These are phyloP conservation scores for Lynx canadensis DNA, from an alignment of 2,113 vertebrate genomes.

Conservation along the genomic window DNA sequence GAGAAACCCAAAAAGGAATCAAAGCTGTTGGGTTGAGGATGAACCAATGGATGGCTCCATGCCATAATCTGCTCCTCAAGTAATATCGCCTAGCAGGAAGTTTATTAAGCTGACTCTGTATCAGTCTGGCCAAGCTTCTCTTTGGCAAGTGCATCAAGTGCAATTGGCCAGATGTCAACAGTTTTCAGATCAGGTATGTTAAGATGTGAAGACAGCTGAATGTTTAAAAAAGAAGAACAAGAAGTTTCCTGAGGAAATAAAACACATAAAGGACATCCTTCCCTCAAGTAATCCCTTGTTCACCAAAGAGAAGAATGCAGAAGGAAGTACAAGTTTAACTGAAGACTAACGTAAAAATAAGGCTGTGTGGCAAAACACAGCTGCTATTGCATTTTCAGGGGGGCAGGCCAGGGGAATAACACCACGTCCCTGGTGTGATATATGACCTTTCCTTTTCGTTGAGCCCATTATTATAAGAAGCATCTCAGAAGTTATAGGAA, in stretches of 20 bases:
- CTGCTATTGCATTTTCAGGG: background rate
- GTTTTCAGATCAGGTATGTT: background rate
- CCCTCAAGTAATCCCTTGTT: background rate
- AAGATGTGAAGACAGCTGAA: background rate
- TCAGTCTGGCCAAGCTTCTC: background rate
- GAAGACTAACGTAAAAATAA: conserved; percentile 21
- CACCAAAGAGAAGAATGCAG: background rate
- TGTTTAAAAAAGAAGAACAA: background rate
- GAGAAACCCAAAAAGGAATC: conserved; percentile 15
- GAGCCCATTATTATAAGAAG: background rate
- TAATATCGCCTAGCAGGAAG: background rate
- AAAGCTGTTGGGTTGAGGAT: background rate
- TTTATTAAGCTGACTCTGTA: background rate
- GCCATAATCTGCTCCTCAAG: background rate
- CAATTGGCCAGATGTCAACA: background rate
- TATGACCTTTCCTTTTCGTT: background rate
- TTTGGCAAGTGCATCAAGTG: background rate
- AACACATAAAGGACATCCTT: background rate
- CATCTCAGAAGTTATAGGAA: background rate
- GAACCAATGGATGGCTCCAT: background rate
- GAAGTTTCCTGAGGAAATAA: background rate
- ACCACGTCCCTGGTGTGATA: background rate
- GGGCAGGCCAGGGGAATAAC: background rate
- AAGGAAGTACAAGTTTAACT: background rate
- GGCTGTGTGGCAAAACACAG: background rate